Percentiles rank a stretch among this genome's conserved stretches.
These are phyloP conservation scores for Zaprionus ghesquierei DNA, from an alignment of 1,140 invertebrate species.

Conservation along the genomic window DNA sequence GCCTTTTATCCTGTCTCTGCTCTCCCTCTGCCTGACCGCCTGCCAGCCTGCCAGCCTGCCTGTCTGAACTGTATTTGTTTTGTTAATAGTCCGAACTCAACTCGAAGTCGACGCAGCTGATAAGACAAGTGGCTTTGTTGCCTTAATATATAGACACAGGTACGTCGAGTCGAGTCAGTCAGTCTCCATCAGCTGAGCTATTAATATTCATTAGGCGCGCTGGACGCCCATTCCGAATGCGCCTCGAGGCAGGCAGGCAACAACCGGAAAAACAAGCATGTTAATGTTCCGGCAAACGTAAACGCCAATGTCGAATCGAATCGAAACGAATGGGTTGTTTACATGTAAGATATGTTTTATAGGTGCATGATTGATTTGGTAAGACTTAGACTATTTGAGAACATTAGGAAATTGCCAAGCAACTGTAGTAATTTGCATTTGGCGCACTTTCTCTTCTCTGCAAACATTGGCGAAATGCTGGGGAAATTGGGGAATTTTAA, in stretches of 20 bases:
- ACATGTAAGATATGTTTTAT: no score
- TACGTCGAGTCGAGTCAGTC: conserved; percentile 34
- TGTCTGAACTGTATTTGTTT: conserved; percentile 74
- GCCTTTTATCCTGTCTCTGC: conserved; percentile 15
- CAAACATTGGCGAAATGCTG: not conserved
- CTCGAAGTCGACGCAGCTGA: conserved; percentile 53
- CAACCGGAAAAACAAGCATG: conserved; percentile 1
- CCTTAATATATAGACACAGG: conserved; percentile 69
- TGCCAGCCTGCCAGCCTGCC: conserved; percentile 12
- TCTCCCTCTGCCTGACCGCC: not conserved
- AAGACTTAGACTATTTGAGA: no score
- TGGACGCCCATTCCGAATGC: conserved; percentile 25
- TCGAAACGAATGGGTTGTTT: not conserved
- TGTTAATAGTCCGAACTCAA: conserved; percentile 73
- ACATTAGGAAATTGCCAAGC: not conserved
- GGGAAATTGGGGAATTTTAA: conserved; percentile 27
- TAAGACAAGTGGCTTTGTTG: conserved; percentile 77
- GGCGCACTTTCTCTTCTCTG: not conserved
- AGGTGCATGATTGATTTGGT: no score
- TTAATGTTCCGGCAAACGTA: conserved; percentile 4
- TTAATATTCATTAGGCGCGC: conserved; percentile 49
- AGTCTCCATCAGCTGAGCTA: conserved; percentile 23
- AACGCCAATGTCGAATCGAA: not conserved
- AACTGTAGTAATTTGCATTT: not conserved
- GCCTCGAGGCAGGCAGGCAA: conserved; percentile 20